Evolutionary conservation across 2,113 vertebrate genomes (phyloP), one percentile per base, ranked within the genome.

Genomic region (Actenoides hombroni): DNA sequence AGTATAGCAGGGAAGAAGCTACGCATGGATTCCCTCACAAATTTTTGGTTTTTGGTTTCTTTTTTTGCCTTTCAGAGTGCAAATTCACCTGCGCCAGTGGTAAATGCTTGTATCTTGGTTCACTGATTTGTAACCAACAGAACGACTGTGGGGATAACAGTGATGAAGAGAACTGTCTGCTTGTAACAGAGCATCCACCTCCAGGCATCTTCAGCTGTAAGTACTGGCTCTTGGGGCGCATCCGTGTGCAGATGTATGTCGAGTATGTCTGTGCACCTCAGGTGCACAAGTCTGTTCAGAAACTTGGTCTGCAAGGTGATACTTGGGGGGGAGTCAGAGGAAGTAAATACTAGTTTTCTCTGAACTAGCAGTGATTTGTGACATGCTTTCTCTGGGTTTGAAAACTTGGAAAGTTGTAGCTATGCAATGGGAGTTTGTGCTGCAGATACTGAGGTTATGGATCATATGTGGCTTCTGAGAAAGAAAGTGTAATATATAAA

Each of bases 141-240:
- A 99, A 99, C 89, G 99, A 99, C 98, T 99, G 99, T 97, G 99
- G 99, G 82, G 99, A 99, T 98, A 99, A 99, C 98, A 99, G 99
- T 87, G 99, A 99, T 97, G 99, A 99, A 98, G 99, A 99, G 97
- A 99, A 99, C 97, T 99, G 99, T 95, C 98, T 99, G 40, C 98
- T 99, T 98, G 99, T 99, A 97, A 99, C 99, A 35, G 99, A 99
- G 96, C 99, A 99, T 94, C 99, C 99, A 84, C 99, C 99, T 81
- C 99, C 99, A 11, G 98, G 98, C 95, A 99, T 99, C 98, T 99
- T 99, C 90, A 99, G 98, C 98, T 99, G 99, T 99, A 97, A 99
- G 99, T 99, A 92, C 77, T 51, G 83, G 42, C 59, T 83, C 71
- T 42, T 63, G 44, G 54, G 57, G 67, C 89, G 74, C 61, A 37